Evolutionary conservation across 2,888 invertebrate species (phyloP), one percentile per base, ranked within the genome.

Genomic region (Drosophila phalerata): DNA sequence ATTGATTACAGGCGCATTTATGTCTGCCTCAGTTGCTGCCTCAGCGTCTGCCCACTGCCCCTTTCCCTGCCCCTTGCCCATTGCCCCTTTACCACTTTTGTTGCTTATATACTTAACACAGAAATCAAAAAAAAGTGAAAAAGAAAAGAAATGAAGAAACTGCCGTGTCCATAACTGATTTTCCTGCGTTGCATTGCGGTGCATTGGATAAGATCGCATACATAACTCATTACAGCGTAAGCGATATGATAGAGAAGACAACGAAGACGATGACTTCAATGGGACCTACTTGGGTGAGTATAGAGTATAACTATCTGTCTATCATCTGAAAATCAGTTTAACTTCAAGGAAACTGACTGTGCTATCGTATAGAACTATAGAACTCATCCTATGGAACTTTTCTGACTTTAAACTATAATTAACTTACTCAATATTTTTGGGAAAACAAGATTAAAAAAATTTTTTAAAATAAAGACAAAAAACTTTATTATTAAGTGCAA

Each of bases 141-240:
- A 15, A 11, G 15, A 37, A 57, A 48, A 17, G 8, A 28, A 15
- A 49, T 34, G 32, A 48, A 38, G 28, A 45, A 52, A 68, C 55
- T 64, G 63, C 52, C 48, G 67, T 51, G 77, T 48, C 66, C 71
- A 76, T 73, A 80, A 80, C 68, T 77, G 83, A 69, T 73, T 71
- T 79, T 71, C 56, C 77, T 52, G 57, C 66, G 30, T 43, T 66
- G 69, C 75, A 53, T 51, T 52, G 69, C 62, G 42, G 53, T 61
- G 73, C 45, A 66, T 34, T 61, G 86, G 86, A 86, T 86, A 86
- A 86, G 89, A 86, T 89, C 89, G 85, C 69, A 73, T 82, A 86
- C 86, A 89, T 89, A 85, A 87, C 87, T 86, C 86, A 89, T 86
- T 86, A 86, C 79, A 64, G 75, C 37, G 43, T 43, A 70, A 69